phyloP scores from a whole-genome alignment of 2,113 vertebrate species.

The Aplodontia rufa region DNA sequence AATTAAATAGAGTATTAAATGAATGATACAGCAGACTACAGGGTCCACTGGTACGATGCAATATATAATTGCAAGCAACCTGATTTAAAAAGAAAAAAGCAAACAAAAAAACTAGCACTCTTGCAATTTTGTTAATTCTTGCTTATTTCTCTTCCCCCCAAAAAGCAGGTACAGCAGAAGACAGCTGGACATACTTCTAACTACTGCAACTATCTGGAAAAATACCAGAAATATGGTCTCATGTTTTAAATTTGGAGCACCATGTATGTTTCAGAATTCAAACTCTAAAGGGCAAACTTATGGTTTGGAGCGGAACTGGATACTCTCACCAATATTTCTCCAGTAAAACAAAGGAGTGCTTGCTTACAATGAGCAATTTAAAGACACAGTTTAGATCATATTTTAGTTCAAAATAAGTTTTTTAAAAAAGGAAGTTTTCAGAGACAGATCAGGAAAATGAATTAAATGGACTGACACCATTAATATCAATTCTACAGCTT shows the following conservation, averaged over 20 bases:
- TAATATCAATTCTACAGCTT: slow-evolving; percentile 40
- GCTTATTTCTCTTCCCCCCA: no score
- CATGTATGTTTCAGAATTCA: not conserved
- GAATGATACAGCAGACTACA: not conserved
- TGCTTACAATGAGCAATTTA: not conserved
- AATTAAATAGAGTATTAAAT: not conserved
- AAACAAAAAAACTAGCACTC: no score
- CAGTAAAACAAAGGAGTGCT: not conserved
- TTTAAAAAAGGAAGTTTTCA: not conserved
- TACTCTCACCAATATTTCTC: not conserved
- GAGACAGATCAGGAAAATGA: not conserved
- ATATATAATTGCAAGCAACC: no score
- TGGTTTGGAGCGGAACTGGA: not conserved
- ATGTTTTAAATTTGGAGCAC: not conserved
- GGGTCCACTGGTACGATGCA: not conserved
- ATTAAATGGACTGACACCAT: slow-evolving; percentile 26
- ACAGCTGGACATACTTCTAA: not conserved
- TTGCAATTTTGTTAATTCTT: no score
- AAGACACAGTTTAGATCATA: not conserved
- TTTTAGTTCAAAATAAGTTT: not conserved
- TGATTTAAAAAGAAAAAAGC: no score
- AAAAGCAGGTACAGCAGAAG: no score
- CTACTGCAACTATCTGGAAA: not conserved
- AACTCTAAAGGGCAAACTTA: not conserved
- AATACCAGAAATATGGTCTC: not conserved